phyloP scores from a whole-genome alignment of 2,888 invertebrate species.

The Pollenia labialis region DNA sequence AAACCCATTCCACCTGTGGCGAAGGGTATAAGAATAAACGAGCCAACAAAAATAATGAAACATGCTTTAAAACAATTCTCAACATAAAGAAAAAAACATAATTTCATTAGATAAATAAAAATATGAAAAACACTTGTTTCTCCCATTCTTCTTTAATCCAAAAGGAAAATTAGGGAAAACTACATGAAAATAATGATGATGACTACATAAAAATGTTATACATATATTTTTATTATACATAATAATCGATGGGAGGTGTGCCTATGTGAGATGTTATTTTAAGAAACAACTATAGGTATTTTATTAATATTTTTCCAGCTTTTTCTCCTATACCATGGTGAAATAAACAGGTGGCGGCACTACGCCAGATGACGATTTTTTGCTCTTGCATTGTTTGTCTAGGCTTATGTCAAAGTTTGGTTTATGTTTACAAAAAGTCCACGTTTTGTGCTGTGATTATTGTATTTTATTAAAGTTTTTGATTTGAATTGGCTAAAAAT shows the following conservation, averaged over 20 bases:
- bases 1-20: background rate
- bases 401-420: too few species aligned
- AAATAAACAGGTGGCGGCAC: too few species aligned
- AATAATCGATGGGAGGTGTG: constrained; percentile 18
- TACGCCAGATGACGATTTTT: too few species aligned
- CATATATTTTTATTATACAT: background rate
- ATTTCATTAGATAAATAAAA: constrained; percentile 31
- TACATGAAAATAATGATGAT: constrained; percentile 13
- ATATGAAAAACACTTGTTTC: constrained; percentile 51
- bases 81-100: constrained; percentile 36
- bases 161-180: constrained; percentile 7
- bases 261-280: background rate
- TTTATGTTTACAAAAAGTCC: too few species aligned
- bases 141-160: constrained; percentile 17
- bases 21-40: constrained; percentile 32
- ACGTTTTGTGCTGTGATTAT: too few species aligned
- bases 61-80: constrained; percentile 5
- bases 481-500: too few species aligned
- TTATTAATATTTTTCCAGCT: background rate
- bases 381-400: too few species aligned
- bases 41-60: constrained; percentile 16
- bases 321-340: background rate
- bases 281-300: too few species aligned
- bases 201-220: constrained; percentile 25
- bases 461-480: too few species aligned